A percentile compares a stretch with the other conserved stretches of the same genome.
Evolutionary conservation across 1,140 invertebrate genomes (phyloP).

Genomic region (Drosophila hydei): DNA sequence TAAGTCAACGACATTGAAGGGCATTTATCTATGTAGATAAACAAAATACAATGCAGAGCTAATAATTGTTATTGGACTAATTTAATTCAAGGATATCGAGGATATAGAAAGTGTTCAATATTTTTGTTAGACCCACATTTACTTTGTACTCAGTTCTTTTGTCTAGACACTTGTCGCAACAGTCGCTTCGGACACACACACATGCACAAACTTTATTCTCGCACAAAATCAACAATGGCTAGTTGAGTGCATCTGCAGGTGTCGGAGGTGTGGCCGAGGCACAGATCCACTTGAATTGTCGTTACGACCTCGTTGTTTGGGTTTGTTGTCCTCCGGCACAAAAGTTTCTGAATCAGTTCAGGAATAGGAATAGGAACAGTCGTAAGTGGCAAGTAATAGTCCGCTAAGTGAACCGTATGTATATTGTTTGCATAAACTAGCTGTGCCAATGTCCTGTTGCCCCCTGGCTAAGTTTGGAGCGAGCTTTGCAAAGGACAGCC

Average conservation of each 20-base stretch:
- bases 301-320: conserved; percentile 23
- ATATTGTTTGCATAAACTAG: conserved; percentile 6
- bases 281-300: neutral
- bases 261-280: neutral
- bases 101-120: too few relatives aligned
- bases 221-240: conserved; percentile 35
- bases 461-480: conserved; percentile 25
- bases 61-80: too few relatives aligned
- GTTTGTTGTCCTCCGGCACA: conserved; percentile 23
- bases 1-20: too few relatives aligned
- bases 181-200: neutral
- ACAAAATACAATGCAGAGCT: too few relatives aligned
- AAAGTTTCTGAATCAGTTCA: conserved; percentile 25
- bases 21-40: too few relatives aligned
- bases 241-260: conserved; percentile 5
- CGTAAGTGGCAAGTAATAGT: conserved; percentile 35
- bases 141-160: conserved; percentile 32
- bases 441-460: conserved; percentile 25
- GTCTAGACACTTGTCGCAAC: conserved; percentile 36
- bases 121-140: conserved; percentile 1
- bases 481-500: conserved; percentile 1
- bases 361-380: neutral
- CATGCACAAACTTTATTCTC: too few relatives aligned
- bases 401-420: conserved; percentile 23
- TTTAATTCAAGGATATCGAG: too few relatives aligned